Base-by-base conservation (phyloP, 2,113 vertebrate genomes). In the Salvelinus alpinus region DNA sequence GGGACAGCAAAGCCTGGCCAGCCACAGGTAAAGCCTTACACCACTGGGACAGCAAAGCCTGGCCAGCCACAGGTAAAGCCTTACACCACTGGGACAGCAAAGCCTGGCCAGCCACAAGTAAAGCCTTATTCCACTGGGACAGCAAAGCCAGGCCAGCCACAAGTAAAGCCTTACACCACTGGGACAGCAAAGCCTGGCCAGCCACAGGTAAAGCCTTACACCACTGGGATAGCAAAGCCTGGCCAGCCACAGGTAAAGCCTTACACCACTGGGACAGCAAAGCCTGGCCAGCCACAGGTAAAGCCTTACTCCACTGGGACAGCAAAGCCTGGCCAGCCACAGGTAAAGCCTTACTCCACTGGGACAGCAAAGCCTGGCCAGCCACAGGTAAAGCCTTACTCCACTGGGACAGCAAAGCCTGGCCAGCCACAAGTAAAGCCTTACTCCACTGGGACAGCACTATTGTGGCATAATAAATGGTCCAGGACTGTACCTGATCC, bases 391-490 rank as follows among this genome's bases (percentile, higher is more conserved):
- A 27, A 70, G 27, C 64, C 74, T 90, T 81, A 64, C 60, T 18
- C 81, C 62, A 68, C 74, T 13, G 44, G 91, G 92, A 93, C 92
- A 91, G 84, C 60, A 70, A 6, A 31, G 31, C 31, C 31, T 31
- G 5, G 1, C 31, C 31, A 31, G 31, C 31, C 75, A 74, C 70
- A 81, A 60, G 86, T 74, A 77, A 27, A 70, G 24, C 60, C 74
- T 90, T 81, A 64, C 60, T 18, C 81, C 64, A 71, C 75, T 13
- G 44, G 91, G 92, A 93, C 92, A 91, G 85, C 57, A 70, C 79
- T 77, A 88, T 91, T 92, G 90, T 91, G 76, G 70, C 80, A 74
- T 86, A 86, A 85, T 88, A 9, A 38, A 92, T 91, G 85, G 88
- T 77, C 81, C 22, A 1, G 72, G 73, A 72, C 81, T 64, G 60